Evolutionary conservation across 2,797 vertebrate species (phyloP).

Genomic region (Catharus ustulatus): DNA sequence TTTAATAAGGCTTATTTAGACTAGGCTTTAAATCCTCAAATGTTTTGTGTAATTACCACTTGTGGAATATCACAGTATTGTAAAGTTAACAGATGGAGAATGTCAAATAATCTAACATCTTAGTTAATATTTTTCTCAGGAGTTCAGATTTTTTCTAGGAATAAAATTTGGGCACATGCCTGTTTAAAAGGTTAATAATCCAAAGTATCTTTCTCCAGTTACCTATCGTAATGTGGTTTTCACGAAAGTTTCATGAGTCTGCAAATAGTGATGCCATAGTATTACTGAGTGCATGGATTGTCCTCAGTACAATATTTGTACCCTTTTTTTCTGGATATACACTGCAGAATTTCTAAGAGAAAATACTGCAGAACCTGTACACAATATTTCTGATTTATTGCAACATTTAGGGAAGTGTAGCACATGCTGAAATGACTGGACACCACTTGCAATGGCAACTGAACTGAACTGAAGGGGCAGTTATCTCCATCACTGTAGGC

Average conservation of each 20-base stretch:
- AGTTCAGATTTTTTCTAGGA: background rate
- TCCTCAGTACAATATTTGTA: background rate
- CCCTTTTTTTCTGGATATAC: background rate
- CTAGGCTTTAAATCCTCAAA: conserved; percentile 12
- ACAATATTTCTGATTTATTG: background rate
- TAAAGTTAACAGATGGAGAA: conserved; percentile 21
- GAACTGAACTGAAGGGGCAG: background rate
- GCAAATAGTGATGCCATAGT: background rate
- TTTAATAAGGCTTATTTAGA: conserved; percentile 15
- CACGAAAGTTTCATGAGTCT: background rate
- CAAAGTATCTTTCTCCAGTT: background rate
- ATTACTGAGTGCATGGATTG: background rate
- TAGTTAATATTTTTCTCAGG: conserved; percentile 11
- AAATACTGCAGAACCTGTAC: background rate
- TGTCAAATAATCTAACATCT: conserved; percentile 13
- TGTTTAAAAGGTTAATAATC: background rate
- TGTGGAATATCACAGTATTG: background rate
- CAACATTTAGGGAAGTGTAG: background rate
- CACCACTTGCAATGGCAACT: background rate
- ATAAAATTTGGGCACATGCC: background rate
- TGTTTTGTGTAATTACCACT: conserved; percentile 18
- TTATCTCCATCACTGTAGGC: background rate
- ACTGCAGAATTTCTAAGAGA: background rate
- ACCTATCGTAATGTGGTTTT: background rate
- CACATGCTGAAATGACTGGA: background rate